Conservation (phyloP, 2,888 invertebrate species). For the Dolichomitus sp. region DNA sequence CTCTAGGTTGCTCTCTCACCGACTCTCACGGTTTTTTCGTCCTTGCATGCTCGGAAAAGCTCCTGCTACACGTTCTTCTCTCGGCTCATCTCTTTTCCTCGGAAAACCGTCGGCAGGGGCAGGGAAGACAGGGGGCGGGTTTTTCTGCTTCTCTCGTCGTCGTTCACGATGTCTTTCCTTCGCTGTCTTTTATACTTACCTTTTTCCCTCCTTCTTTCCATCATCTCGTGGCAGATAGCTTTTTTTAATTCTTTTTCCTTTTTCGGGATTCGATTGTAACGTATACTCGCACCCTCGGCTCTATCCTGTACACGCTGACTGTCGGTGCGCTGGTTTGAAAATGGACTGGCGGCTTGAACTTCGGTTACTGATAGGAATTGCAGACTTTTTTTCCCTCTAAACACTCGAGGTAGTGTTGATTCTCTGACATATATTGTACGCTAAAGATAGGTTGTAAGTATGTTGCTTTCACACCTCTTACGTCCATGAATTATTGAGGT, state of each 20-base stretch:
- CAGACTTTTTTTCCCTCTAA: neutral
- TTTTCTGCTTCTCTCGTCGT: constrained; percentile 41
- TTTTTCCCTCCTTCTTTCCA: constrained; percentile 59
- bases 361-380: neutral
- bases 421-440: neutral
- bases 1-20: constrained; percentile 10
- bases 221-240: constrained; percentile 80
- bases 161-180: constrained; percentile 28
- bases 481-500: neutral
- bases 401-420: neutral
- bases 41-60: neutral
- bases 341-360: neutral
- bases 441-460: neutral
- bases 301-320: neutral
- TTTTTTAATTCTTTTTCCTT: constrained; percentile 81
- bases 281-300: constrained; percentile 73
- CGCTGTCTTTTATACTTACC: constrained; percentile 58
- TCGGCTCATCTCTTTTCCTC: constrained; percentile 42
- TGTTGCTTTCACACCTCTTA: neutral
- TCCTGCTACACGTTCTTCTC: constrained; percentile 35
- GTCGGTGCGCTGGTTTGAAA: constrained; percentile 39
- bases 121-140: constrained; percentile 25
- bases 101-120: constrained; percentile 4
- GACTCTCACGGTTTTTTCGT: constrained; percentile 18
- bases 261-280: constrained; percentile 83